Base-by-base conservation (phyloP, 2,113 vertebrate genomes). In the Prionailurus viverrinus region DNA sequence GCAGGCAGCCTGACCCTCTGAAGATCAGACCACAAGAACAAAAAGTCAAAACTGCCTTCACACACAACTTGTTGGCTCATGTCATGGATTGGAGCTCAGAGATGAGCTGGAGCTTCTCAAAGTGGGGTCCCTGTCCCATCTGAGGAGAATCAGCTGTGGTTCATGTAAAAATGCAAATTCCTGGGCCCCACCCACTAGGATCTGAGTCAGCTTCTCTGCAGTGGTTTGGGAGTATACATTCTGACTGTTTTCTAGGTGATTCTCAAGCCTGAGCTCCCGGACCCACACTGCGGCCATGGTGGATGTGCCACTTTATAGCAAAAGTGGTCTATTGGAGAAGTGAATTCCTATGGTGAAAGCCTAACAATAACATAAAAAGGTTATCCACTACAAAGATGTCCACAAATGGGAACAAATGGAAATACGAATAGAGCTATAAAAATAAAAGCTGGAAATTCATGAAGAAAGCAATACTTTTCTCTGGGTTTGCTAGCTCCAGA, bases 281-380 rank as follows among this genome's bases (percentile, higher is more conserved):
- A 45, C 63, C 41, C 55, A 36, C 53, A 68, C 18, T 0, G 0
- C 19, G 14, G 68, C 41, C 66, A 21, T 31, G 4, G 41, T n/a
- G 80, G 29, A 71, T 41, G 9, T 65, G 8, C 19, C 36, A 51
- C 19, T 69, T 96, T 93, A 89, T n/a, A 80, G 73, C 45, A 53
- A 87, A 93, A 93, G 4, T 11, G 48, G 91, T 55, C 41, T n/a
- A 48, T 2, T 36, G 61, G 66, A 92, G 55, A 89, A 89, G 31
- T 88, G 73, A 89, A 89, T 97, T 96, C 91, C 68, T 94, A 68
- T 79, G 79, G 83, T 74, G 16, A 6, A 16, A 83, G 63, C 36
- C 74, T 81, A 96, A 78, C 73, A 95, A 84, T 87, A 94, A 92
- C 45, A 93, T 85, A 8, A 86, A 96, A 90, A 66, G 55, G 53